Evolutionary conservation across 2,113 vertebrate species (phyloP).

Genomic region (Tylochromis polylepis): DNA sequence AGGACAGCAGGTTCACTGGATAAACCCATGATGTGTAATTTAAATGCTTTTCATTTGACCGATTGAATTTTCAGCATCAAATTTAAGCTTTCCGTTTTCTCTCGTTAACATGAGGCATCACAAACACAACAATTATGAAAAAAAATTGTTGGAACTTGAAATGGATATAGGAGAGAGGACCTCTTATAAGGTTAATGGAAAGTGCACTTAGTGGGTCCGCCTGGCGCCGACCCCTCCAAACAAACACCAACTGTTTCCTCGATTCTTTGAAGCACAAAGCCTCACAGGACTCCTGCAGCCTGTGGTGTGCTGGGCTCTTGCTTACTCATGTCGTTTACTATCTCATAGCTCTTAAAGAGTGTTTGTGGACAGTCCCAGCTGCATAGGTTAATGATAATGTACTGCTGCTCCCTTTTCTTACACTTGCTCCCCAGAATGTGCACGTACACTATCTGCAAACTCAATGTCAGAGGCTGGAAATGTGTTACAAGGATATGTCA

Average conservation of each 20-base stretch:
- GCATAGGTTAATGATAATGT: neutral
- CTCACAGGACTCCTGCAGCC: neutral
- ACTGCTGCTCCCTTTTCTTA: neutral
- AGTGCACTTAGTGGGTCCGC: constrained; percentile 69
- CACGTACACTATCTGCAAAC: neutral
- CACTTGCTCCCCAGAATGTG: constrained; percentile 6
- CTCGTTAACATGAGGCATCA: constrained; percentile 37
- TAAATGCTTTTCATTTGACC: neutral
- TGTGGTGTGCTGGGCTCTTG: neutral
- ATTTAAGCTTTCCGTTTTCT: neutral
- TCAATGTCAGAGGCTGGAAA: neutral
- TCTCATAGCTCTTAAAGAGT: neutral
- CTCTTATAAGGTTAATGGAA: constrained; percentile 53
- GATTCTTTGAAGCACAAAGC: neutral
- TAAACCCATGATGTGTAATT: neutral
- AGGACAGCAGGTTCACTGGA: neutral
- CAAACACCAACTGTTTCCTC: neutral
- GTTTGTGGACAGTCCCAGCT: constrained; percentile 16
- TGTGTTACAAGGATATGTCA: neutral
- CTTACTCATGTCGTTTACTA: neutral
- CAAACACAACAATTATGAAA: constrained; percentile 15
- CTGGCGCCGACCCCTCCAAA: constrained; percentile 19
- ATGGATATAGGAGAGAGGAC: constrained; percentile 49
- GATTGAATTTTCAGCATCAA: neutral
- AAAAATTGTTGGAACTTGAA: constrained; percentile 4